Base-by-base conservation (phyloP, 2,888 invertebrate genomes). In the Emesis russula region DNA sequence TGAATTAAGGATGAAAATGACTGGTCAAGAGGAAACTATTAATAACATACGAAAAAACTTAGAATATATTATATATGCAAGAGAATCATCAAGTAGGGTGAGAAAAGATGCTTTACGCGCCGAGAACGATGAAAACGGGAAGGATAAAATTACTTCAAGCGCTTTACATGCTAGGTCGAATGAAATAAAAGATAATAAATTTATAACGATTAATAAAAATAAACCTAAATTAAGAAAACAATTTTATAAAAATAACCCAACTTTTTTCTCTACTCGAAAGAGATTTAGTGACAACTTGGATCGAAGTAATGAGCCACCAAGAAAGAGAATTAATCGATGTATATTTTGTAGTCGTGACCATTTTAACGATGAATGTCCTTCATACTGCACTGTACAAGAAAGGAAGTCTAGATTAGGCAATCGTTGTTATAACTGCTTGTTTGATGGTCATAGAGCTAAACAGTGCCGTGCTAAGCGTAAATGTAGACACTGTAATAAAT, bases 21-120 rank as follows among this genome's bases (percentile, higher is more conserved):
- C 41, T 11, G 38, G 44, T n/a, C 77, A 88, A 48, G 63, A 36
- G 13, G 88, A 90, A n/a, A 41, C 80, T 1, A 84, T 82, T 31
- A 75, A 86, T 13, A 76, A 48, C 53, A 89, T 89, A 11, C 77
- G 85, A 44, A 83, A 83, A 63, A 13, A 85, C 15, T 44, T 87
- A 31, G 85, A 81, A 78, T 25, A 76, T 68, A 89, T 91, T 18
- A 88, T 93, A 11, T 83, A 90, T 3, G 90, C 89, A 0, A 70
- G 79, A 41, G 88, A 86, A 41, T 70, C 82, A 25, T 75, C 84
- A 18, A 83, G n/a, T 33, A 85, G 78, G 66, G 31, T 76, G n/a
- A 77, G 38, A 33, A 13, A 70, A 75, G 66, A 5, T 3, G n/a
- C 15, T 53, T 53, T 53, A 5, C n/a, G n/a, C 5, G 3, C 3